A percentile compares a stretch with the other conserved stretches of the same genome.
Conservation (phyloP, 2,888 invertebrate species). For the Acrocera orbiculus region DNA sequence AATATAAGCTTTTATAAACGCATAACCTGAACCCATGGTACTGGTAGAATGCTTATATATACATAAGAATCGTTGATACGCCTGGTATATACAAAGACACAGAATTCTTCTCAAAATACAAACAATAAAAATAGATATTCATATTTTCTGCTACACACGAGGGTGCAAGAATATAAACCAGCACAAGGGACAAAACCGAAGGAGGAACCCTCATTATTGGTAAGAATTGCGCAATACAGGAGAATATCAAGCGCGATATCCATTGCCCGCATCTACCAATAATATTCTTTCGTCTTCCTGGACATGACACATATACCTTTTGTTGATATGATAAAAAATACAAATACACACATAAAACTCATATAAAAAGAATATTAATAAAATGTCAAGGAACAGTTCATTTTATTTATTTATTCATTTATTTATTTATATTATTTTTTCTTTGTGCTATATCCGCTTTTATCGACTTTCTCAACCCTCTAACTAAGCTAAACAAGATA, state of each 20-base stretch:
- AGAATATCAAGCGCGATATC: slow-evolving; percentile 7
- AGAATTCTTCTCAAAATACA: not conserved
- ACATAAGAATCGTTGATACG: too few relatives aligned
- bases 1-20: too few relatives aligned
- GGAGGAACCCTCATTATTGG: slow-evolving; percentile 8
- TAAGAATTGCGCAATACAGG: slow-evolving; percentile 11
- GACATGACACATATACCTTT: slow-evolving; percentile 6
- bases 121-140: slow-evolving; percentile 7
- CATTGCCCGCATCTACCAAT: too few relatives aligned
- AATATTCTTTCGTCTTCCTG: slow-evolving; percentile 9
- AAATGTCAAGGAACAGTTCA: slow-evolving; percentile 4
- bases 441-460: too few relatives aligned
- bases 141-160: slow-evolving; percentile 4
- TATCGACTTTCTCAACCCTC: too few relatives aligned
- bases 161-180: not conserved
- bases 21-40: too few relatives aligned
- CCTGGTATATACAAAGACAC: not conserved
- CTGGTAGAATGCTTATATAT: too few relatives aligned
- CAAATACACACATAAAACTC: not conserved
- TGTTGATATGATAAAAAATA: slow-evolving; percentile 3
- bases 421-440: too few relatives aligned
- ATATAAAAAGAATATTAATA: slow-evolving; percentile 7
- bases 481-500: slow-evolving; percentile 3
- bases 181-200: not conserved
- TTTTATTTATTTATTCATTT: too few relatives aligned